A percentile compares a stretch with the other conserved stretches of the same genome.
phyloP scores from a whole-genome alignment of 2,113 vertebrate genomes.

The Rhinopomastus cyanomelas region DNA sequence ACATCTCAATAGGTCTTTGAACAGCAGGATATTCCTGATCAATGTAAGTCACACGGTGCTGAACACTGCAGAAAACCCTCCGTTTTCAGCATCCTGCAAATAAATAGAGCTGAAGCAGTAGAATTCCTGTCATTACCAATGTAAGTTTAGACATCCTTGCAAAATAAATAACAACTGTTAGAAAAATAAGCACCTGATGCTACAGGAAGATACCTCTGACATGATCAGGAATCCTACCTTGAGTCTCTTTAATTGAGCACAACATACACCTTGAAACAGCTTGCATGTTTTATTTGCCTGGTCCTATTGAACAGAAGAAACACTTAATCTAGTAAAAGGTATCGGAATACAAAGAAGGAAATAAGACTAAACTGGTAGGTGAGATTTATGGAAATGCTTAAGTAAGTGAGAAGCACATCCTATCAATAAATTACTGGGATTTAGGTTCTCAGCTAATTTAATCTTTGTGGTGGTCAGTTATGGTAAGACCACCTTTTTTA shows the following conservation, averaged over 20 bases:
- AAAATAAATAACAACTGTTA: background rate
- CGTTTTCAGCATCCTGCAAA: background rate
- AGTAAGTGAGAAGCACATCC: background rate
- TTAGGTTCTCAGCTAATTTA: background rate
- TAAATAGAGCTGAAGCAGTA: background rate
- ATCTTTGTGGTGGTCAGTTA: background rate
- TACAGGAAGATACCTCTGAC: background rate
- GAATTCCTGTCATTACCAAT: background rate
- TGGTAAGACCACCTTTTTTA: background rate
- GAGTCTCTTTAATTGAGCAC: background rate
- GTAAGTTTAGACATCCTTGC: background rate
- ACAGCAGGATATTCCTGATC: background rate
- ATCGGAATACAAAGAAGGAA: background rate
- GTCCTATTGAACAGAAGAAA: background rate
- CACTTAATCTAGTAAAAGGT: background rate
- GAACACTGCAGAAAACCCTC: background rate
- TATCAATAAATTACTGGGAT: background rate
- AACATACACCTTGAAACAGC: background rate
- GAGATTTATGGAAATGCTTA: background rate
- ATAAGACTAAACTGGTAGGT: background rate
- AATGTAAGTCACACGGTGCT: background rate
- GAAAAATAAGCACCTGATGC: background rate
- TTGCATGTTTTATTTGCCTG: background rate
- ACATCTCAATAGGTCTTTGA: background rate
- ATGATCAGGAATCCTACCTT: background rate